Evolutionary conservation across 2,797 vertebrate species (phyloP), one percentile per base, ranked within the genome.

Genomic region (Epinephelus coioides): DNA sequence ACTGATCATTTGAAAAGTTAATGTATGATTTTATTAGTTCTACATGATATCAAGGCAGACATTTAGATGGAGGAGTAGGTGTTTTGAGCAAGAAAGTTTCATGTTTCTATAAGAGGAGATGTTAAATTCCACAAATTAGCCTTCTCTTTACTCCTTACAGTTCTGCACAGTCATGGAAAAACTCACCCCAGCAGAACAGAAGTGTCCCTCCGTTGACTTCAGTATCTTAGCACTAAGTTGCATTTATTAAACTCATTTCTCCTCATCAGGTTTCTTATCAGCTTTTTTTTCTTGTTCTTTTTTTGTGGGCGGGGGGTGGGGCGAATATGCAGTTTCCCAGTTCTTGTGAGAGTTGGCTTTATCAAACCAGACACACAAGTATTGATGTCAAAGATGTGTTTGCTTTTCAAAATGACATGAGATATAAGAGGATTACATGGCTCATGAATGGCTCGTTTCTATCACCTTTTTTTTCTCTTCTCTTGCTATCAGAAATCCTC

Each of bases 351-450:
- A 17, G 38, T 44, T 13, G 3, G 55, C 61, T 84, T 84, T 60
- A 78, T 78, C 74, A 69, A 68, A 65, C 12, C 76, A 75, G 51
- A 84, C 49, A 34, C 49, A 66, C 64, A 59, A 70, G 78, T 75
- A 69, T 68, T 60, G 88, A 85, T 70, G 84, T 62, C 47, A 78
- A 77, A 81, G 86, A 87, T 78, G 67, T 68, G 86, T 86, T 59
- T 83, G 70, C 81, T 78, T 82, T 82, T 61, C 18, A 72, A 66
- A 90, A 83, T 66, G 55, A 88, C 82, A 79, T 9, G 53, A 78
- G 78, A 79, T 79, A 65, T 81, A 85, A 88, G 85, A 88, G 87
- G 91, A 92, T 91, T 88, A 91, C 86, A 79, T n/a, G 79, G 75
- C 80, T 87, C 82, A 81, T 88, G 82, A 86, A 88, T 34, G 81